Conservation (phyloP, 2,888 invertebrate genomes). For the Polyploca ridens region DNA sequence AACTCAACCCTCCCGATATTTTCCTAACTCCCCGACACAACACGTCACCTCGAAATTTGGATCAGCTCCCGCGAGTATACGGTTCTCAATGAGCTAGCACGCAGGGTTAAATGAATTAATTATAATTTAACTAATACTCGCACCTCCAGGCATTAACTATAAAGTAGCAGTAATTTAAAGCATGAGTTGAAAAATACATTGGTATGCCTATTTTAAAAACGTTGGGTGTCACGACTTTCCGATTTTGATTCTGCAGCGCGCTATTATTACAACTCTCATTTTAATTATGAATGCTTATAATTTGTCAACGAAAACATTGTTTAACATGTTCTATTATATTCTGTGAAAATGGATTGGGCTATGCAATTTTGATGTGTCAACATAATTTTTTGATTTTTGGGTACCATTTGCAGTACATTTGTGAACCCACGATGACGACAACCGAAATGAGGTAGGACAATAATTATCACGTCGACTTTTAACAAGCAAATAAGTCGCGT, state of each 20-base stretch:
- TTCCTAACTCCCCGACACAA: slow-evolving; percentile 4
- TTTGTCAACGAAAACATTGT: no score
- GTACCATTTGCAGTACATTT: no score
- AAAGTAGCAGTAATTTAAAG: no score
- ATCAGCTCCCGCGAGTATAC: slow-evolving; percentile 5
- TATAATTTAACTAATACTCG: slow-evolving; percentile 3
- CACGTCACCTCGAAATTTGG: slow-evolving; percentile 13
- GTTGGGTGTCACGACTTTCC: no score
- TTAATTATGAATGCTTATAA: not conserved
- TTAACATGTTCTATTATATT: no score
- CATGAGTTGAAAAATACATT: no score
- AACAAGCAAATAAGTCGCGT: slow-evolving; percentile 67
- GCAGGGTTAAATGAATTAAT: slow-evolving; percentile 9
- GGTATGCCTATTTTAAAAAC: no score
- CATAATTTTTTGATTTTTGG: no score
- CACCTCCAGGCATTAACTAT: not conserved
- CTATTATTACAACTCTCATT: not conserved
- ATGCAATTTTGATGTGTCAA: no score
- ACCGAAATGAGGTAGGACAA: slow-evolving; percentile 17
- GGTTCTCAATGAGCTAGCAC: slow-evolving; percentile 8
- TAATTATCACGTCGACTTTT: slow-evolving; percentile 48
- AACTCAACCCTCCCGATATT: no score
- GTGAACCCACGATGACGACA: not conserved
- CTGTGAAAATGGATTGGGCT: no score
- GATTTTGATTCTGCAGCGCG: no score